These are phyloP conservation scores for Sympetrum striolatum DNA, from an alignment of 2,888 invertebrate genomes.

Conservation along the genomic window DNA sequence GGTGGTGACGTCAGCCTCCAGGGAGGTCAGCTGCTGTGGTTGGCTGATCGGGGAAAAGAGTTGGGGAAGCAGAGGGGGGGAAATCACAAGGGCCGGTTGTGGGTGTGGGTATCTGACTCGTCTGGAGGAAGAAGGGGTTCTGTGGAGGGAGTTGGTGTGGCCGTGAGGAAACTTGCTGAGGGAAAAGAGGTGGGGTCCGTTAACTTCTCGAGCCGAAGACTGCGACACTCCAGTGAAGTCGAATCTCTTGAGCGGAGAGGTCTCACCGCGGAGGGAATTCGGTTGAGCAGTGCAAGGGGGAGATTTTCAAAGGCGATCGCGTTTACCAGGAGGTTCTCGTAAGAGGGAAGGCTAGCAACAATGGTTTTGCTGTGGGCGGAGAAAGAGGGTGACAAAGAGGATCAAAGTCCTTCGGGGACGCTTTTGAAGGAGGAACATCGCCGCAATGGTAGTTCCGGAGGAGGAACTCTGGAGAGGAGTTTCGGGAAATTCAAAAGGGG, in stretches of 20 bases:
- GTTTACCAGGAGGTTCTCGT: background rate
- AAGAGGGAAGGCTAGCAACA: background rate
- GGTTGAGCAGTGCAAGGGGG: background rate
- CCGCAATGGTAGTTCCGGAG: constrained; percentile 7
- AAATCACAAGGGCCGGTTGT: constrained; percentile 2
- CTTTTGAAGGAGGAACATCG: constrained; percentile 19
- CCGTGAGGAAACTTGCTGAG: background rate
- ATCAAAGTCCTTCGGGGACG: background rate
- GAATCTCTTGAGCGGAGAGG: background rate
- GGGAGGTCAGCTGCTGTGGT: constrained; percentile 41
- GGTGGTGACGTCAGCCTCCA: constrained; percentile 10
- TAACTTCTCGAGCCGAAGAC: background rate
- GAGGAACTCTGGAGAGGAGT: constrained; percentile 6
- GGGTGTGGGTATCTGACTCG: constrained; percentile 2
- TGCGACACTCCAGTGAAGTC: background rate
- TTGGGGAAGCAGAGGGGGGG: background rate
- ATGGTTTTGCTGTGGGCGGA: constrained; percentile 43
- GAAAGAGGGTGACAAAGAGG: constrained; percentile 16
- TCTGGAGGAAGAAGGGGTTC: background rate
- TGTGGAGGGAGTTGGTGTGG: background rate
- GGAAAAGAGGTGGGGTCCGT: constrained; percentile 6
- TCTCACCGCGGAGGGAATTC: background rate
- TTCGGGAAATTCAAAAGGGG: background rate
- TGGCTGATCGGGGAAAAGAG: background rate
- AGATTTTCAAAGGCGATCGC: background rate